These are phyloP conservation scores for Nemotelus pantherinus DNA, from an alignment of 2,888 invertebrate genomes.

Conservation along the genomic window DNA sequence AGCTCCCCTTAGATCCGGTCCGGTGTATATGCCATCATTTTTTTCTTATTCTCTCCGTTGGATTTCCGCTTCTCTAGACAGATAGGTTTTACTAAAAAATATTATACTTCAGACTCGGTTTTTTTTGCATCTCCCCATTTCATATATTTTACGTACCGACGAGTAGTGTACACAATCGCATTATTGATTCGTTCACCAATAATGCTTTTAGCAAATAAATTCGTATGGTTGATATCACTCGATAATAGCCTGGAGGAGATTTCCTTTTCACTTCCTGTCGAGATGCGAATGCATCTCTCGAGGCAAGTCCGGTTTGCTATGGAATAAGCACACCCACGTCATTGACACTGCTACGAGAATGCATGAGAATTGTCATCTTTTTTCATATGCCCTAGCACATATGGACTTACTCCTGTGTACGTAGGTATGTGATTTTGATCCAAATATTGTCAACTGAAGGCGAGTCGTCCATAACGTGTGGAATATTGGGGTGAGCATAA, in stretches of 20 bases:
- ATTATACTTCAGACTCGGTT: neutral
- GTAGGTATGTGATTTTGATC: neutral
- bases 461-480: neutral
- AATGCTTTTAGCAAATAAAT: slow-evolving; percentile 37
- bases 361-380: neutral
- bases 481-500: neutral
- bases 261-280: slow-evolving; percentile 24
- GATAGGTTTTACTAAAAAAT: neutral
- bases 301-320: neutral
- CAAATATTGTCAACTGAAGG: neutral
- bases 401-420: neutral
- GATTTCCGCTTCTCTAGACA: neutral
- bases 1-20: neutral
- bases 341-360: neutral
- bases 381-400: no score
- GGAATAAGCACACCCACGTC: slow-evolving; percentile 17
- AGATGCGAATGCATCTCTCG: slow-evolving; percentile 15
- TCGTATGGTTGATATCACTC: slow-evolving; percentile 33
- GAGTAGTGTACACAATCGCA: neutral
- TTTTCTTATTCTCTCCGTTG: neutral
- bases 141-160: no score
- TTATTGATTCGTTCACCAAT: slow-evolving; percentile 26
- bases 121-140: neutral
- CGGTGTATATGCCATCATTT: neutral
- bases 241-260: slow-evolving; percentile 28